Base-by-base conservation (phyloP, 2,113 vertebrate genomes). In the Nannospalax galili region DNA sequence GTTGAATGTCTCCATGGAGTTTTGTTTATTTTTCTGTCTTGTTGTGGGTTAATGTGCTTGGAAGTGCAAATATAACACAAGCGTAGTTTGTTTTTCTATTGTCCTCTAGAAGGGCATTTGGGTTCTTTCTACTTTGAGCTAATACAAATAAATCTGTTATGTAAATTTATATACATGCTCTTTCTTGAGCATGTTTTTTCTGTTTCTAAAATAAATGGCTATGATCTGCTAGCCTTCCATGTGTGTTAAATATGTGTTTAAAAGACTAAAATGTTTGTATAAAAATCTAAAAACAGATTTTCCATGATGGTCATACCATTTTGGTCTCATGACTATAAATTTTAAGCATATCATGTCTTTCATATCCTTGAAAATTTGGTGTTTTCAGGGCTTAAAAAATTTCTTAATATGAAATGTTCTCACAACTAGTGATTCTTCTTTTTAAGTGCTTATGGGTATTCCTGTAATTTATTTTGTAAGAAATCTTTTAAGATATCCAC, bases 111-210 rank as follows among this genome's bases (percentile, higher is more conserved):
- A 72, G 19, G 45, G 15, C 65, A n/a, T 92, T 74, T 86, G 37
- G 6, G 14, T 73, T 70, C 30, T 85, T 84, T 48, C 28, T 7
- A 19, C 28, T 48, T 69, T 84, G 64, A 40, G 42, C 30, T 69
- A 48, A 84, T 52, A 84, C 19, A 69, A 84, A 52, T 48, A 84
- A 69, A 48, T 84, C 42, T 69, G 22, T 40, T 84, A 48, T 84
- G 64, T 35, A 84, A 84, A 67, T 84, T 17, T 14, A 60, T 14
- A 42, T 52, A 19, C 10, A 70, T 14, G 30, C 84, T 24, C 45
- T 94, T 93, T 91, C 64, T 72, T 32, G n/a, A 20, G 9, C 5
- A 86, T 90, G 52, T 42, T 90, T 87, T 64, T 24, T n/a, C 52
- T 80, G 60, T 87, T 79, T 52, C 62, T 89, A 65, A 32, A 17